phyloP scores from a whole-genome alignment of 2,888 invertebrate genomes.

The Cataglyphis cursor region DNA sequence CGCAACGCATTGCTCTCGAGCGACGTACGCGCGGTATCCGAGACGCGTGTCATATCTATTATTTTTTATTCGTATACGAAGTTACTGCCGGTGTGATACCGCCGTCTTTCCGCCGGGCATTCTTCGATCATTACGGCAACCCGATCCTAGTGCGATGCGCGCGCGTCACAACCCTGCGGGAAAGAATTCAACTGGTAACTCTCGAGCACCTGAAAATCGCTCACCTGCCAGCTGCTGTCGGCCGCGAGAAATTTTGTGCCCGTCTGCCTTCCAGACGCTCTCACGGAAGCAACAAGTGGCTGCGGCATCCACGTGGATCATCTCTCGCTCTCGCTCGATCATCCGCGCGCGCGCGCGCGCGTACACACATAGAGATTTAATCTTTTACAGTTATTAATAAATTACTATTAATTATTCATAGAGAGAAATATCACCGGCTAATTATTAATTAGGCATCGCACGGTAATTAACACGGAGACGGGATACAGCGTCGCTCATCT shows the following conservation, averaged over 20 bases:
- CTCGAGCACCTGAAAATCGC: slow-evolving; percentile 64
- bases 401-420: slow-evolving; percentile 46
- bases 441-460: slow-evolving; percentile 44
- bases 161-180: slow-evolving; percentile 47
- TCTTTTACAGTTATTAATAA: slow-evolving; percentile 25
- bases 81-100: not conserved
- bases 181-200: slow-evolving; percentile 62
- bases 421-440: slow-evolving; percentile 47
- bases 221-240: slow-evolving; percentile 70
- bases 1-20: slow-evolving; percentile 61
- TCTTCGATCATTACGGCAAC: not conserved
- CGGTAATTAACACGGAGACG: slow-evolving; percentile 35
- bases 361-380: not conserved
- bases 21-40: slow-evolving; percentile 38
- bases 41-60: slow-evolving; percentile 2
- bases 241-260: slow-evolving; percentile 60
- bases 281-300: slow-evolving; percentile 35
- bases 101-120: not conserved
- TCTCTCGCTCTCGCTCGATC: not conserved
- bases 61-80: slow-evolving; percentile 7
- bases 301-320: not conserved
- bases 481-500: slow-evolving; percentile 39
- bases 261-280: slow-evolving; percentile 33
- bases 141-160: slow-evolving; percentile 28
- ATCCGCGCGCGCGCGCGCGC: not conserved